Evolutionary conservation across 2,797 vertebrate species (phyloP).

Genomic region (Vipera latastei): DNA sequence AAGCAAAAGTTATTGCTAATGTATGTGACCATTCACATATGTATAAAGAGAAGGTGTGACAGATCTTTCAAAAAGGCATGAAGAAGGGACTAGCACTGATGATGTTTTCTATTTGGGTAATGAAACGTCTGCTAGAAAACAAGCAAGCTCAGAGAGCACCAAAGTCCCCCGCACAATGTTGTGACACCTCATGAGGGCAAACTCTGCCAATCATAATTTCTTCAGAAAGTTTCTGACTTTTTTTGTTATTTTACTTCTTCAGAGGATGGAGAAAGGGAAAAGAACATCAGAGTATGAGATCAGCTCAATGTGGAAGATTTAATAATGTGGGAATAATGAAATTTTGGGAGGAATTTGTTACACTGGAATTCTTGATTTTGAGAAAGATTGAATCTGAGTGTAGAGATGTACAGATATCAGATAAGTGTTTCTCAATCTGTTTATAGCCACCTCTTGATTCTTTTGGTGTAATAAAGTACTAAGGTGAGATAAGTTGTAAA

Average conservation of each 20-base stretch:
- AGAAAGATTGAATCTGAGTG: background rate
- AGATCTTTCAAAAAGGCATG: background rate
- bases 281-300: background rate
- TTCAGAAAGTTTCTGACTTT: background rate
- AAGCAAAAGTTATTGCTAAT: background rate
- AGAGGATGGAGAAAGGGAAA: background rate
- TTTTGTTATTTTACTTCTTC: background rate
- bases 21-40: background rate
- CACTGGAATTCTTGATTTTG: background rate
- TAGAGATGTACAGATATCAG: background rate
- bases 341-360: background rate
- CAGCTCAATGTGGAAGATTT: background rate
- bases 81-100: background rate
- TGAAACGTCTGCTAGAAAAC: background rate
- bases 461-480: background rate
- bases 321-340: background rate
- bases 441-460: background rate
- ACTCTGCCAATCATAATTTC: background rate
- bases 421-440: background rate
- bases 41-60: background rate
- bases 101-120: background rate
- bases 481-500: background rate
- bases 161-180: background rate
- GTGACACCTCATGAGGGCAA: background rate
- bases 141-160: background rate